These are phyloP conservation scores for Ischnus inquisitorius DNA, from an alignment of 2,888 invertebrate species.

Conservation along the genomic window DNA sequence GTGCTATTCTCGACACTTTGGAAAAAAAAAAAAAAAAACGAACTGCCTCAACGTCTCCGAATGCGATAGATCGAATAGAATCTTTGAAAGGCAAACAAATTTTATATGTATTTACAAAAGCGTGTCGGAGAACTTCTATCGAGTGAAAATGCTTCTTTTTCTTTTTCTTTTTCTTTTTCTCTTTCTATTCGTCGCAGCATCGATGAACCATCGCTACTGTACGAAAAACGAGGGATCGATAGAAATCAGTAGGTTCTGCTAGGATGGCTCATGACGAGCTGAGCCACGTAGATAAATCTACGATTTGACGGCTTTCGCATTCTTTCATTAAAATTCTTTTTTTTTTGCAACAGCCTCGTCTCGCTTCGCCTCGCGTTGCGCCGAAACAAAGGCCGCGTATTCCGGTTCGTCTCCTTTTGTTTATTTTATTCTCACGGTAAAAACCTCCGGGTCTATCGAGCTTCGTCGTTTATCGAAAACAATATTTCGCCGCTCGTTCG, in stretches of 20 bases:
- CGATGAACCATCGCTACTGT: not conserved
- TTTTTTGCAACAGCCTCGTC: not conserved
- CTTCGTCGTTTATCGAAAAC: conserved; percentile 72
- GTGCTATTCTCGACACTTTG: conserved; percentile 1
- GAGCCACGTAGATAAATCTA: not conserved
- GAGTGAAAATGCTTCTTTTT: not conserved
- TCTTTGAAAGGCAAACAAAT: conserved; percentile 1
- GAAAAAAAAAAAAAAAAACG: conserved; percentile 27
- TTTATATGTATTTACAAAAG: not conserved
- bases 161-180: not conserved
- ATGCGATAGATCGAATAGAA: conserved; percentile 1
- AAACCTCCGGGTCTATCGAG: conserved; percentile 64
- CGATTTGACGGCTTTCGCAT: not conserved
- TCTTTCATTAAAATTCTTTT: not conserved
- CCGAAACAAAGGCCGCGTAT: conserved; percentile 37
- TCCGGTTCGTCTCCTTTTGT: conserved; percentile 16
- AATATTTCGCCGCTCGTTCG: conserved; percentile 71
- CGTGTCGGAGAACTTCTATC: not conserved
- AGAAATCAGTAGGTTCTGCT: not conserved
- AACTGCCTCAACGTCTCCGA: not conserved
- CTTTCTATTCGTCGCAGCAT: not conserved
- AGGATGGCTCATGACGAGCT: not conserved
- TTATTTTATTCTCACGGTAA: conserved; percentile 41
- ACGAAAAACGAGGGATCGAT: not conserved
- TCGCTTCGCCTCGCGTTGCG: not conserved